Evolutionary conservation across 2,888 invertebrate species (phyloP), one percentile per base, ranked within the genome.

Genomic region (Elegia similella): DNA sequence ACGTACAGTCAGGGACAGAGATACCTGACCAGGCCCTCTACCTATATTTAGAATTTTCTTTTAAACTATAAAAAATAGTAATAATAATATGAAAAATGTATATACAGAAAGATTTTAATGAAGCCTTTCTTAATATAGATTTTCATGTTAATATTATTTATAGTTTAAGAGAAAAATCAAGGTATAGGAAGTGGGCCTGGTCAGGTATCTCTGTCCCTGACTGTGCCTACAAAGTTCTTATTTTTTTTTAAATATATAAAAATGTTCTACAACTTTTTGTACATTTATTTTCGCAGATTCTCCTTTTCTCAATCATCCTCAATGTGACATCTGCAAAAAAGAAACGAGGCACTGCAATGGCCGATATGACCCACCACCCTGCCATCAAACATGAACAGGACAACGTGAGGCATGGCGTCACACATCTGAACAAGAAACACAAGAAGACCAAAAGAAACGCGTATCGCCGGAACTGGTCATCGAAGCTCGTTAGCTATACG

Each of bases 381-480:
- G 5, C 23, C 23, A 23, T 23, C 23, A n/a, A 47, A 42, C 7
- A 12, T 34, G 13, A 46, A 13, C 15, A 23, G 8, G 12, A 17
- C 2, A 16, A 43, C 12, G 15, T 29, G 7, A 13, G 7, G 1
- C 53, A 54, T 29, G 42, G 38, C 7, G 13, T 29, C 3, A 30
- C 42, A 42, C 29, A 56, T 34, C n/a, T 5, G 2, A 16, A 12
- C 13, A 56, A 48, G 42, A 56, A 56, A 56, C 48, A 56, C 13
- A 56, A 48, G 0, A 54, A 54, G 30, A 12, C 56, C 1, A 56
- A 56, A 16, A 56, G 56, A 7, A 56, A 29, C n/a, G 48, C 42
- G 0, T 48, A 56, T 12, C 38, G 56, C 1, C 42, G 56, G 6
- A 48, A 56, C 15, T 56, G 56, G 56, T 48, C 47, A 1, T 7